Evolutionary conservation across 2,113 vertebrate genomes (phyloP).

Genomic region (Euleptes europaea): DNA sequence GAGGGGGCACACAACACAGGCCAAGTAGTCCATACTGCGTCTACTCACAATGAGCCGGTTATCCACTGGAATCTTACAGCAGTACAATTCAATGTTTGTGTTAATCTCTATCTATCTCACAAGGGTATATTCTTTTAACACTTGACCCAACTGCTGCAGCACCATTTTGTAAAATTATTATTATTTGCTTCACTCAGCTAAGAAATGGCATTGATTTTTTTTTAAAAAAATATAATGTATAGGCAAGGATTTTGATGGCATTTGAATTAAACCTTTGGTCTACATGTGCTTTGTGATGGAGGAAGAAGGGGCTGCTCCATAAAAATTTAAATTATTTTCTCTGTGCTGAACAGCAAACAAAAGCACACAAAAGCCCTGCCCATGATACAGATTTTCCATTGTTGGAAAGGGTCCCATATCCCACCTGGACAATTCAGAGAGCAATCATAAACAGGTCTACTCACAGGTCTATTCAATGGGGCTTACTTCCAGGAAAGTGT

Average conservation of each 20-base stretch:
- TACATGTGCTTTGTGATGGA: not conserved
- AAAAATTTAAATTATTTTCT: not conserved
- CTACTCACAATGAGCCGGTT: not conserved
- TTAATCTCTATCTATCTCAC: not conserved
- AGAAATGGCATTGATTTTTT: not conserved
- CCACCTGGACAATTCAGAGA: not conserved
- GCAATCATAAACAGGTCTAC: too few species aligned
- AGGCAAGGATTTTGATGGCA: not conserved
- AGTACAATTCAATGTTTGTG: not conserved
- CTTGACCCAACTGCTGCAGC: not conserved
- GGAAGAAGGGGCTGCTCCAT: not conserved
- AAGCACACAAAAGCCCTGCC: not conserved
- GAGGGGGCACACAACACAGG: not conserved
- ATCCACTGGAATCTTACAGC: not conserved
- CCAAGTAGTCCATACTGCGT: not conserved
- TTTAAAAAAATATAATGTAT: not conserved
- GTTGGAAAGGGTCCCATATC: not conserved
- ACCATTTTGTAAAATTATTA: not conserved
- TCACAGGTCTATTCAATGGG: too few species aligned
- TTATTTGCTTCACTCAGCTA: not conserved
- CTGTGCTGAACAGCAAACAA: not conserved
- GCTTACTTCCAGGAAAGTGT: too few species aligned
- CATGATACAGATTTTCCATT: not conserved
- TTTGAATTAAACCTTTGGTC: not conserved
- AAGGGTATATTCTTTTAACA: not conserved